Evolutionary conservation across 2,113 vertebrate species (phyloP), one percentile per base, ranked within the genome.

Genomic region (Ageneiosus marmoratus): DNA sequence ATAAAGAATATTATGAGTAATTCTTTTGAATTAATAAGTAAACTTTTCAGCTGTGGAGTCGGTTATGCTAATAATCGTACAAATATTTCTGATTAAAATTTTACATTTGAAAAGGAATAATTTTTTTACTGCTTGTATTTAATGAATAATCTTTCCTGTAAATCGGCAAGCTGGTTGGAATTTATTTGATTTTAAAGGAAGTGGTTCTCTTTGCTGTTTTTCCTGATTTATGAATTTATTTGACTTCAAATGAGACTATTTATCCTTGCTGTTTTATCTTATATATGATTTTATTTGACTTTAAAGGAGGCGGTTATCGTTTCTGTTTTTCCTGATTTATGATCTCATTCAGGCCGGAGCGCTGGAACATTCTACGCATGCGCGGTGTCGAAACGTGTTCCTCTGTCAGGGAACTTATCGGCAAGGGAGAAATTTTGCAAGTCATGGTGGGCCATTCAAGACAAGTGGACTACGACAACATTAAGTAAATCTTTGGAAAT

Each of bases 311-410:
- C 73, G 29, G 9, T 55, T 32, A 13, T 24, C 8, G 4, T 37
- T 24, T 18, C 29, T 55, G 50, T 55, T 77, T 58, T 41, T 77
- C 76, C 72, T 72, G 83, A 91, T 91, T 15, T 73, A 89, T 88
- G 84, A 88, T 87, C 80, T 92, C 92, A 93, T 90, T 87, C 89
- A 87, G 89, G 88, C 88, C 27, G 82, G 85, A 83, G 82, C 75
- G 87, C 94, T 92, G 93, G 94, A 95, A 95, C 89, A 89, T 95
- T 95, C 94, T 93, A 87, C 94, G 94, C 94, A 93, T 94, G 94
- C 94, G 70, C 92, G 34, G 77, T 94, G 79, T 27, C 85, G 82
- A 87, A 91, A 90, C 92, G 90, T 92, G 90, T 89, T 89, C 83
- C 86, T 91, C 91, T 90, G 80, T 88, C 90, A 87, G 89, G 87